Base-by-base conservation (phyloP, 1,140 invertebrate species). In the Charaxes varanes region DNA sequence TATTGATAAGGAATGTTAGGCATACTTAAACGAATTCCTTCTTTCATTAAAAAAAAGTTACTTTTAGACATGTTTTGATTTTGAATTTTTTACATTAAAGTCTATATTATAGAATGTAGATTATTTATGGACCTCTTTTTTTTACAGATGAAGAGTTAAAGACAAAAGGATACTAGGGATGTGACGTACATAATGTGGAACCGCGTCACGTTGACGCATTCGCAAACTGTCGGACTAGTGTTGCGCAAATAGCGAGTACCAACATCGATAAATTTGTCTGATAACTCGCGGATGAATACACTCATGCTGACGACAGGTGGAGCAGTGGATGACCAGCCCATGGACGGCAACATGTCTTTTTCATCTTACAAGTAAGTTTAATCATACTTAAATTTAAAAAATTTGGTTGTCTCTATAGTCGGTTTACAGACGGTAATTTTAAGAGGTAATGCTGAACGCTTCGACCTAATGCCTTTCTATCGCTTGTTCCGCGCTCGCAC, bases 261-360 rank as follows among this genome's bases (percentile, higher is more conserved):
- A 34, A 53, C 35, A 52, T 31, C 36, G 27, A 46, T 41, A 22
- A 11, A 23, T 30, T 46, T 28, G 34, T 32, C 56, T 51, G 52
- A 55, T 50, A 52, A 24, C n/a, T n/a, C n/a, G n/a, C 51, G 63
- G 52, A 82, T 82, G 78, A 79, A 82, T 67, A 71, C 68, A 62
- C 78, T 82, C 42, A 82, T 82, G 78, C 72, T 82, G 34, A 82
- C 78, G 46, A 69, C 72, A 44, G 59, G 57, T 28, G 70, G 71
- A 26, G 47, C 58, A 11, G 62, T 74, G 48, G 77, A 81, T 41
- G 77, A 81, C 42, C 73, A 74, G 56, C 61, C 68, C 56, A 66
- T 76, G 53, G 77, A 81, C 51, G 66, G 55, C 49, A 81, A 73
- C 35, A 81, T 81, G 77, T 70, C 77, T 35, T 81, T 79, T 49